Conservation (phyloP, 2,113 vertebrate genomes). For the Callorhinus ursinus region DNA sequence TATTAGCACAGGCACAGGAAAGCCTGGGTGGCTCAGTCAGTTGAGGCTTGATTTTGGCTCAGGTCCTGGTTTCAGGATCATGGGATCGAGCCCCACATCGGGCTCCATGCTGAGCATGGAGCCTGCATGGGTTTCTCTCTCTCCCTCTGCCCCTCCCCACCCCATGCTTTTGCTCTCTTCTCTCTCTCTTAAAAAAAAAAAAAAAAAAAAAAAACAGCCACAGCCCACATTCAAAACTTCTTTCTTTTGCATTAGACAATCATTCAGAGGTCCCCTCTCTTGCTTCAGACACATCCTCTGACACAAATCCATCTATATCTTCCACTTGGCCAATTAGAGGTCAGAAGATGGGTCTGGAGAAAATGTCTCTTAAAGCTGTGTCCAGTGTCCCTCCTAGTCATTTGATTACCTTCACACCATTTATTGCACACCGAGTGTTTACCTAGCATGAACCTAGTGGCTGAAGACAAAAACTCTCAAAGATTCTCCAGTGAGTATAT, state of each 20-base stretch:
- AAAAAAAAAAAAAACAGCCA: neutral
- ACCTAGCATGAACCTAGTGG: neutral
- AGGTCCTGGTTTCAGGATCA: neutral
- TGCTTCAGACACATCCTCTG: neutral
- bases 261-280: neutral
- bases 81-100: neutral
- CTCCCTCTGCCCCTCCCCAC: neutral
- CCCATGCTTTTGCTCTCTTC: neutral
- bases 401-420: neutral
- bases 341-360: neutral
- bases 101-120: neutral
- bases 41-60: neutral
- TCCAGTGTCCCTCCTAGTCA: neutral
- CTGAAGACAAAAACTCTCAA: neutral
- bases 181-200: neutral
- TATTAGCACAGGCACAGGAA: neutral
- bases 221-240: neutral
- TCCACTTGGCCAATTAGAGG: neutral
- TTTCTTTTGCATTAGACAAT: too few species aligned
- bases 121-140: neutral
- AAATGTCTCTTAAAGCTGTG: neutral
- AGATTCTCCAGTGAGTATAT: neutral
- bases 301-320: neutral
- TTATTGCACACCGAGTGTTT: neutral
- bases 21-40: neutral